Conservation (phyloP, 2,797 vertebrate species). For the Epinephelus awoara region DNA sequence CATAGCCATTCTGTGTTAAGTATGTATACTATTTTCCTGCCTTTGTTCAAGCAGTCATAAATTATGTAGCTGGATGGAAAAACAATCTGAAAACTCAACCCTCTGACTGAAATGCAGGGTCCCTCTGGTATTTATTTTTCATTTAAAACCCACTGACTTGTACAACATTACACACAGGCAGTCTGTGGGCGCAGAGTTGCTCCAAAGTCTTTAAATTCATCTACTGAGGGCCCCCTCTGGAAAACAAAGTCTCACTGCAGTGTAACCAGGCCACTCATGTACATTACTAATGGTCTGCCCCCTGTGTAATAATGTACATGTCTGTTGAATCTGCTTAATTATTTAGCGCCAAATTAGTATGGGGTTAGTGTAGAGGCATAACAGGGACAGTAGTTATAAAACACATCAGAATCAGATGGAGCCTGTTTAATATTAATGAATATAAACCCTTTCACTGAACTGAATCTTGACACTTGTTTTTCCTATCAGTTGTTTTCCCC, state of each 20-base stretch:
- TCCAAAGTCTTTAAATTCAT: slow-evolving; percentile 47
- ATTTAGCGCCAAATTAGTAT: slow-evolving; percentile 69
- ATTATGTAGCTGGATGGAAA: neutral
- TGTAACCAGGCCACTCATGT: slow-evolving; percentile 57
- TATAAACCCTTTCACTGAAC: slow-evolving; percentile 50
- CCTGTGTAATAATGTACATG: slow-evolving; percentile 55
- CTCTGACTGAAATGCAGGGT: slow-evolving; percentile 8
- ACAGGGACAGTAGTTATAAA: slow-evolving; percentile 48
- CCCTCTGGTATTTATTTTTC: slow-evolving; percentile 35
- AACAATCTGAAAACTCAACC: slow-evolving; percentile 3
- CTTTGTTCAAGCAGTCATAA: neutral
- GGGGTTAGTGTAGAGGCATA: slow-evolving; percentile 39
- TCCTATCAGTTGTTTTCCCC: slow-evolving; percentile 8
- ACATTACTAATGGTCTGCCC: slow-evolving; percentile 60
- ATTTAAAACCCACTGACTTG: slow-evolving; percentile 38
- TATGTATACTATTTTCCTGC: neutral
- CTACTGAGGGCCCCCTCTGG: slow-evolving; percentile 24
- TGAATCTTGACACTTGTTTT: slow-evolving; percentile 41
- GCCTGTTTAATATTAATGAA: slow-evolving; percentile 71
- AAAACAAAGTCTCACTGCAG: slow-evolving; percentile 47
- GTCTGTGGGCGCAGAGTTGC: slow-evolving; percentile 35
- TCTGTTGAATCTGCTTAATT: slow-evolving; percentile 66
- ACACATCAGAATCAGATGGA: slow-evolving; percentile 49
- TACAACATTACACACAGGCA: slow-evolving; percentile 18
- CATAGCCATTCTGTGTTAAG: neutral